A percentile compares a stretch with the other conserved stretches of the same genome.
These are phyloP conservation scores for Plagiodera versicolora DNA, from an alignment of 2,888 invertebrate genomes.

Conservation along the genomic window DNA sequence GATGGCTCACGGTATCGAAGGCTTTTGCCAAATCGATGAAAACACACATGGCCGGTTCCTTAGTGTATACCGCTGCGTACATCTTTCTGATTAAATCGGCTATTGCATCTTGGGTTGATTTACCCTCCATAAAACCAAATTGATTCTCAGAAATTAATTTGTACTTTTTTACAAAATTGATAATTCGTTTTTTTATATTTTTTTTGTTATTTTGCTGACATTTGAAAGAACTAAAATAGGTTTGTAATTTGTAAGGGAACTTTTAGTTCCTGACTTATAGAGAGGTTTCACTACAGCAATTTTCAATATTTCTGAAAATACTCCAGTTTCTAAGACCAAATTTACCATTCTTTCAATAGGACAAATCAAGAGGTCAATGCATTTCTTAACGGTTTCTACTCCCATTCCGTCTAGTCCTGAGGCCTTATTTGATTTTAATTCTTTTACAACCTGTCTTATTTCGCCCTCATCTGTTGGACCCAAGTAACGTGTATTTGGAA, in stretches of 20 bases:
- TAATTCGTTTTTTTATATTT: neutral
- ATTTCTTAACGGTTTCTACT: conserved; percentile 3
- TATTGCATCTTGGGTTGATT: conserved; percentile 5
- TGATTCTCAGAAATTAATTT: neutral
- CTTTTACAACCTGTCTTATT: conserved; percentile 1
- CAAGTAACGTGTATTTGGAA: conserved; percentile 4
- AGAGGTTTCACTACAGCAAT: conserved; percentile 7
- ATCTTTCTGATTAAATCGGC: conserved; percentile 1
- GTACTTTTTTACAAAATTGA: neutral
- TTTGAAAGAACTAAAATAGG: conserved; percentile 2
- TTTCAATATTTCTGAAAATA: conserved; percentile 12
- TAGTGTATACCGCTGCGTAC: conserved; percentile 4
- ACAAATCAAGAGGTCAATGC: neutral
- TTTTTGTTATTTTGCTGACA: conserved; percentile 2
- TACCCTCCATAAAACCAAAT: conserved; percentile 4
- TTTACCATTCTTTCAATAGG: neutral
- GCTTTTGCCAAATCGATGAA: conserved; percentile 17
- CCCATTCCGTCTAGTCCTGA: conserved; percentile 7
- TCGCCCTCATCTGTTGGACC: conserved; percentile 11
- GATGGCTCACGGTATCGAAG: conserved; percentile 14
- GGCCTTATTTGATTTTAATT: conserved; percentile 6
- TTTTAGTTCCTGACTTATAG: neutral
- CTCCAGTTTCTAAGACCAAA: conserved; percentile 4
- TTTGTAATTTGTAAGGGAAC: neutral
- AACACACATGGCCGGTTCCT: conserved; percentile 5